Conservation (phyloP, 2,797 vertebrate species). For the Enoplosus armatus region DNA sequence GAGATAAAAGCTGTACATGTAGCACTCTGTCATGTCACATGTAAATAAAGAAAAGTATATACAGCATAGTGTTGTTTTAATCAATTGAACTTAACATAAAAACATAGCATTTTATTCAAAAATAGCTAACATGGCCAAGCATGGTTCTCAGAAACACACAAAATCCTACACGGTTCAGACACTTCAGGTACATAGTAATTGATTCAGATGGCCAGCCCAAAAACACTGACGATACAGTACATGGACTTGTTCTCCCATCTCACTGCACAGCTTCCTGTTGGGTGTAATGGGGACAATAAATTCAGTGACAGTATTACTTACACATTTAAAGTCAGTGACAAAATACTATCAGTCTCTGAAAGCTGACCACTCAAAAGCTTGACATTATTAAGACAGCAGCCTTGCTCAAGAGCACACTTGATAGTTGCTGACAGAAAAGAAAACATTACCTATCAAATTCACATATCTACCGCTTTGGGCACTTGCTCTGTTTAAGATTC, state of each 20-base stretch:
- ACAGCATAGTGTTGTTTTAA: slow-evolving; percentile 19
- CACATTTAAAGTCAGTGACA: neutral
- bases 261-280: slow-evolving; percentile 93
- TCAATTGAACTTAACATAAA: slow-evolving; percentile 18
- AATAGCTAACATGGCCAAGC: neutral
- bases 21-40: slow-evolving; percentile 51
- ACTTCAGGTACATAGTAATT: neutral
- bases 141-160: slow-evolving; percentile 18
- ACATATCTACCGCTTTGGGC: neutral
- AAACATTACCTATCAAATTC: neutral
- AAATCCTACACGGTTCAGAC: neutral
- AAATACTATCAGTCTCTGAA: neutral
- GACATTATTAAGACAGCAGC: neutral
- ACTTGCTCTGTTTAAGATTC: too few relatives aligned
- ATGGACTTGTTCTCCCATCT: slow-evolving; percentile 97
- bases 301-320: neutral
- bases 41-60: slow-evolving; percentile 73
- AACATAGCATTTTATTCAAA: slow-evolving; percentile 28
- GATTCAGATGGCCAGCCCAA: slow-evolving; percentile 91
- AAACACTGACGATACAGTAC: slow-evolving; percentile 96
- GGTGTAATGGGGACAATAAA: neutral
- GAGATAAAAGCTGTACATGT: slow-evolving; percentile 59
- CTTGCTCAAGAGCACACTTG: neutral
- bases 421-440: neutral
- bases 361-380: neutral